Evolutionary conservation across 2,113 vertebrate species (phyloP).

Genomic region (Perca fluviatilis): DNA sequence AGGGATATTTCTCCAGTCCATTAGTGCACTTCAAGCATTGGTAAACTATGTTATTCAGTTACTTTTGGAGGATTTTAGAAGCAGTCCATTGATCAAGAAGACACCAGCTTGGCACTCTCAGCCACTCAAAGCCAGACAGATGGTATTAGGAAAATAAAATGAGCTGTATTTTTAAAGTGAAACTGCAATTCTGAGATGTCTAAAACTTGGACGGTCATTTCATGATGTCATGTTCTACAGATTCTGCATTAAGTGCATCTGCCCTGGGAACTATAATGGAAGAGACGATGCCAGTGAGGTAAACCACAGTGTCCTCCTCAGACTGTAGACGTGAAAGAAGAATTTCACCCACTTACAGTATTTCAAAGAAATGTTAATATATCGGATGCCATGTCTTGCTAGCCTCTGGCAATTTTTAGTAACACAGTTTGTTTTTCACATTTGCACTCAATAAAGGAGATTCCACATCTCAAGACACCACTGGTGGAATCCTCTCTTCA

Average conservation of each 20-base stretch:
- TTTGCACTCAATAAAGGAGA: conserved; percentile 53
- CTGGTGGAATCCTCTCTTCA: conserved; percentile 52
- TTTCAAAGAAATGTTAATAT: conserved; percentile 47
- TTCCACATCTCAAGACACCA: conserved; percentile 51
- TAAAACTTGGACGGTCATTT: conserved; percentile 29
- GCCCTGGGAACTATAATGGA: conserved; percentile 29
- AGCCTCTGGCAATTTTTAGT: conserved; percentile 49
- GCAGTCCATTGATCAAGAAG: conserved; percentile 67
- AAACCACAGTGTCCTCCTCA: conserved; percentile 23
- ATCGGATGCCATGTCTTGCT: conserved; percentile 24
- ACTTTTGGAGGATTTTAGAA: conserved; percentile 69
- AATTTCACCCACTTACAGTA: conserved; percentile 17
- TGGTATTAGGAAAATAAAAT: conserved; percentile 54
- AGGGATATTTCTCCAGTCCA: conserved; percentile 64
- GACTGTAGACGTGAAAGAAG: conserved; percentile 21
- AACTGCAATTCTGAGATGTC: not conserved
- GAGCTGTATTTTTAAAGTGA: conserved; percentile 14
- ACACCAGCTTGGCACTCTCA: conserved; percentile 63
- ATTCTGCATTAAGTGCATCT: conserved; percentile 26
- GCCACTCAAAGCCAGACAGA: conserved; percentile 45
- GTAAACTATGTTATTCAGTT: conserved; percentile 69
- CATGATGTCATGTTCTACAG: conserved; percentile 46
- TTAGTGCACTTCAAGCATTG: conserved; percentile 73
- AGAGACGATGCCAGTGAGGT: conserved; percentile 12
- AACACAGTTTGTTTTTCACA: conserved; percentile 32